These are phyloP conservation scores for Aldabrachelys gigantea DNA, from an alignment of 2,113 vertebrate genomes.

Conservation along the genomic window DNA sequence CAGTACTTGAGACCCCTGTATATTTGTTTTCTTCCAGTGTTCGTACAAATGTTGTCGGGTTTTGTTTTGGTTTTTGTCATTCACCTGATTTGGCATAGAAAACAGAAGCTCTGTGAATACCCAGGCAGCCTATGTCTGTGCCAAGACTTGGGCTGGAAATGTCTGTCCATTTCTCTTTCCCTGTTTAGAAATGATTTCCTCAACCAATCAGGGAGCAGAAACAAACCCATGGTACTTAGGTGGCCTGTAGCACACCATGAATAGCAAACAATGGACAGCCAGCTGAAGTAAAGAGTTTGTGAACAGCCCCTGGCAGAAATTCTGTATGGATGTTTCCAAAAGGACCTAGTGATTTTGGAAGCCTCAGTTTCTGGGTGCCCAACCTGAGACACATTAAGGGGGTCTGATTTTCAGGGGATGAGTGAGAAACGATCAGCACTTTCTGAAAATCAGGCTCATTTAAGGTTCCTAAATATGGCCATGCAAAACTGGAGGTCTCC, in stretches of 20 bases:
- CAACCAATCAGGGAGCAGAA: neutral
- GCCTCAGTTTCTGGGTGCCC: neutral
- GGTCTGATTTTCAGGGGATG: neutral
- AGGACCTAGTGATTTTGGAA: neutral
- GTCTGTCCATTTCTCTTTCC: neutral
- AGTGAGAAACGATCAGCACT: neutral
- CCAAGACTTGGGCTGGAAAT: accelerated
- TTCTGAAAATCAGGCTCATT: neutral
- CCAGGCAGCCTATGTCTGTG: neutral
- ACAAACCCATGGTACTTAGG: neutral
- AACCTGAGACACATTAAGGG: accelerated
- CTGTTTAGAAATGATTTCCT: neutral
- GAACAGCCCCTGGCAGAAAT: neutral
- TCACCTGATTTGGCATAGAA: neutral
- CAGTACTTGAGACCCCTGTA: neutral
- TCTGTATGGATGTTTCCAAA: neutral
- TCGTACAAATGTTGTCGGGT: neutral
- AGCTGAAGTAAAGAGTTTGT: neutral
- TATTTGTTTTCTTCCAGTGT: neutral
- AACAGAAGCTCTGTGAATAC: neutral
- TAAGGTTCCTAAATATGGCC: neutral
- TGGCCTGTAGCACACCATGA: neutral
- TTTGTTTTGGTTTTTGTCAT: neutral
- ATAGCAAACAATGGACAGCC: neutral
- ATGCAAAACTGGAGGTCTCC: neutral